Evolutionary conservation across 2,113 vertebrate species (phyloP).

Genomic region (Sterrhoptilus dennistouni): DNA sequence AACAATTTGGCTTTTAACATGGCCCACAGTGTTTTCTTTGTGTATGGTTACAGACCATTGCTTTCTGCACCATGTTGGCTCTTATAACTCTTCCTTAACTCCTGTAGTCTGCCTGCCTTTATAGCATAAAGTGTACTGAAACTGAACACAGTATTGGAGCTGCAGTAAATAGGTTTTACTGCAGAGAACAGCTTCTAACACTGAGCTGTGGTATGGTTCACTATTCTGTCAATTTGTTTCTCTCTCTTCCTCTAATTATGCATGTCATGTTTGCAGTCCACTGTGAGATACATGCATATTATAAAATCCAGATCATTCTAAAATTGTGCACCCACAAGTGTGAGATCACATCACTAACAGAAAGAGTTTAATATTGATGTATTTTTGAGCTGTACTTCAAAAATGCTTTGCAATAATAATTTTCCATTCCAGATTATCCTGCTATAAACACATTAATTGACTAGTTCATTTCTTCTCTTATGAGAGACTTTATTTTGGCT

Average conservation of each 20-base stretch:
- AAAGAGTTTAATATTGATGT: background rate
- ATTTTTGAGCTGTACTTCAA: background rate
- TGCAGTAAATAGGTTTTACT: background rate
- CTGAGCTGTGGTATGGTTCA: background rate
- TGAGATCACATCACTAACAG: background rate
- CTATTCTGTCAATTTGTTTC: background rate
- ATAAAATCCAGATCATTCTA: background rate
- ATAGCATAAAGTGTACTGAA: background rate
- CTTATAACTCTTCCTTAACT: background rate
- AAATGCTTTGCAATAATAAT: background rate
- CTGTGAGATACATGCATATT: background rate
- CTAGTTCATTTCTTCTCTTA: background rate
- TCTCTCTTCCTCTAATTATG: background rate
- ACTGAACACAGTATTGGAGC: background rate
- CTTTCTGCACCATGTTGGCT: background rate
- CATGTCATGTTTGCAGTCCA: background rate
- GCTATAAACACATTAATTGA: background rate
- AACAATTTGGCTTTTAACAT: background rate
- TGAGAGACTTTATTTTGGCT: background rate
- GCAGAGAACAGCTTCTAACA: background rate
- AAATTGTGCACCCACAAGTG: background rate
- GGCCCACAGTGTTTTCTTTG: background rate
- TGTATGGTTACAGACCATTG: background rate
- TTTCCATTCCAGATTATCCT: background rate
- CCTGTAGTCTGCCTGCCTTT: background rate